These are phyloP conservation scores for Dynastes hyllus DNA, from an alignment of 2,888 invertebrate genomes.

Conservation along the genomic window DNA sequence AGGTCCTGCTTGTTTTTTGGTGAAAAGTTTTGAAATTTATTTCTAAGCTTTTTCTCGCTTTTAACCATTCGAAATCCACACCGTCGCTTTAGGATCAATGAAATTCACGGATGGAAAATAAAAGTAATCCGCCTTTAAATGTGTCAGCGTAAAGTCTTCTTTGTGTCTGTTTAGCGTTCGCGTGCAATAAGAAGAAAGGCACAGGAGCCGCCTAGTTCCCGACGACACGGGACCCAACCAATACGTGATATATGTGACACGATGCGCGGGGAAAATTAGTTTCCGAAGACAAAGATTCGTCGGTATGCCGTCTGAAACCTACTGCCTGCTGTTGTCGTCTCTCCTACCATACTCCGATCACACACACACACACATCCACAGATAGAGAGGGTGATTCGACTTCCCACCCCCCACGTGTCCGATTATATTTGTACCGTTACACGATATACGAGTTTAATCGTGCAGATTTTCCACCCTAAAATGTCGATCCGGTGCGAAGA, in stretches of 20 bases:
- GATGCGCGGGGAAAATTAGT: constrained; percentile 69
- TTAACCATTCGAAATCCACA: constrained; percentile 53
- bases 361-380: constrained; percentile 4
- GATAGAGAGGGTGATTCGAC: constrained; percentile 11
- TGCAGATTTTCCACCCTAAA: constrained; percentile 32
- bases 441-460: constrained; percentile 60
- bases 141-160: constrained; percentile 72
- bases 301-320: constrained; percentile 53
- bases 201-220: not conserved
- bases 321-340: constrained; percentile 29
- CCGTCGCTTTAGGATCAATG: constrained; percentile 57
- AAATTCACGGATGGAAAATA: constrained; percentile 67
- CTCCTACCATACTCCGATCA: constrained; percentile 27
- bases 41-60: constrained; percentile 25
- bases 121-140: constrained; percentile 72
- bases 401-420: constrained; percentile 50
- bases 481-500: constrained; percentile 26
- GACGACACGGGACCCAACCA: constrained; percentile 57
- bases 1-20: no score
- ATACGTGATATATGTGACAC: constrained; percentile 72
- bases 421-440: constrained; percentile 65
- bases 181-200: constrained; percentile 47
- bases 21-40: not conserved
- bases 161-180: constrained; percentile 68
- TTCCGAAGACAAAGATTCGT: constrained; percentile 64